These are phyloP conservation scores for Tribolium freemani DNA, from an alignment of 2,888 invertebrate species.

Conservation along the genomic window DNA sequence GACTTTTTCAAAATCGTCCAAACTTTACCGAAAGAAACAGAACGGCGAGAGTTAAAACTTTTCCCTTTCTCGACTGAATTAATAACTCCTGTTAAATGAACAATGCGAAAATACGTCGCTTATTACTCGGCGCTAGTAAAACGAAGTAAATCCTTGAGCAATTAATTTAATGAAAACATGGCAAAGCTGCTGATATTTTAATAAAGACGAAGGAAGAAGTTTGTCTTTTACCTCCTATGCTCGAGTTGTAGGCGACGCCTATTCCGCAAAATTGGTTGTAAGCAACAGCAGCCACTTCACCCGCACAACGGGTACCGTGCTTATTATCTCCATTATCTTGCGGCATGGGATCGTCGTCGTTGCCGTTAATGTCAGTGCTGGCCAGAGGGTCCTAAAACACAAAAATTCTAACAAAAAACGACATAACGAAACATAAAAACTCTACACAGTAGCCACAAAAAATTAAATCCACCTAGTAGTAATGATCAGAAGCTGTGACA, in stretches of 20 bases:
- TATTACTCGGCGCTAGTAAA: slow-evolving; percentile 16
- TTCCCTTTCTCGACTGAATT: slow-evolving; percentile 4
- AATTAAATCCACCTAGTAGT: too few relatives aligned
- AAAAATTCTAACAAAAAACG: slow-evolving; percentile 11
- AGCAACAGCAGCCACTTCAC: slow-evolving; percentile 97
- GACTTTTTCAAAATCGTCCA: slow-evolving; percentile 3
- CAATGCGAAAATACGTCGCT: slow-evolving; percentile 22
- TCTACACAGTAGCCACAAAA: too few relatives aligned
- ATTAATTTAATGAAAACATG: slow-evolving; percentile 36
- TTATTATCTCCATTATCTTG: slow-evolving; percentile 99
- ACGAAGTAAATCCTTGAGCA: slow-evolving; percentile 25
- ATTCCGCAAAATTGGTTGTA: slow-evolving; percentile 98
- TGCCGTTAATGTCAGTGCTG: slow-evolving; percentile 97
- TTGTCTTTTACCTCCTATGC: slow-evolving; percentile 85
- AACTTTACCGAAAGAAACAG: background rate
- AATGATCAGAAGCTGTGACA: background rate
- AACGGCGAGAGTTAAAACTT: background rate
- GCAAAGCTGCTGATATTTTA: slow-evolving; percentile 12
- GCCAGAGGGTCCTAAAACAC: slow-evolving; percentile 87
- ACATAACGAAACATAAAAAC: background rate
- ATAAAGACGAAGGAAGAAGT: slow-evolving; percentile 22
- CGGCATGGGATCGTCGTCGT: slow-evolving; percentile 98
- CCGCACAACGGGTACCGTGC: slow-evolving; percentile 98
- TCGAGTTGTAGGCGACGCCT: slow-evolving; percentile 97
- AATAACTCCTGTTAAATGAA: slow-evolving; percentile 12